These are phyloP conservation scores for Cydia fagiglandana DNA, from an alignment of 1,140 invertebrate genomes.

Conservation along the genomic window DNA sequence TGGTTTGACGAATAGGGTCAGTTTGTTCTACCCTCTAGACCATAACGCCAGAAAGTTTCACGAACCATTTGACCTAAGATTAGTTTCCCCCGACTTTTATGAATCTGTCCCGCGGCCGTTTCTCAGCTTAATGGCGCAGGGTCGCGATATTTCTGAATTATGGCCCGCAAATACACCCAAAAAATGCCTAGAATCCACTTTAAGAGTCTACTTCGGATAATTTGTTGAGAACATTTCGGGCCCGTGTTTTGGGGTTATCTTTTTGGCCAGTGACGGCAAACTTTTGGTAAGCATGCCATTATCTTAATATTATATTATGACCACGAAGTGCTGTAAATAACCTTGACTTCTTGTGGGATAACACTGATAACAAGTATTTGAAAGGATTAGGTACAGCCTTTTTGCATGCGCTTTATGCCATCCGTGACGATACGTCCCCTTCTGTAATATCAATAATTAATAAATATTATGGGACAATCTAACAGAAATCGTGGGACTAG, in stretches of 20 bases:
- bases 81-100: constrained; percentile 37
- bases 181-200: constrained; percentile 39
- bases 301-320: neutral
- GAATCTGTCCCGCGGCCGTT: constrained; percentile 40
- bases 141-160: constrained; percentile 41
- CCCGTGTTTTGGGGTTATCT: constrained; percentile 5
- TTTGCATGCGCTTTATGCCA: too few relatives aligned
- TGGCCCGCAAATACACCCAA: constrained; percentile 41
- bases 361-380: too few relatives aligned
- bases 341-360: too few relatives aligned
- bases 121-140: constrained; percentile 41
- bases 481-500: too few relatives aligned
- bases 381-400: too few relatives aligned
- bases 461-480: too few relatives aligned
- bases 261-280: neutral
- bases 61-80: constrained; percentile 12
- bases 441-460: too few relatives aligned
- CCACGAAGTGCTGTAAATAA: too few relatives aligned
- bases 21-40: neutral
- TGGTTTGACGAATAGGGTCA: neutral
- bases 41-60: constrained; percentile 1
- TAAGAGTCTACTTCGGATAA: constrained; percentile 15
- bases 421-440: too few relatives aligned
- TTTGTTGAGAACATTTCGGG: constrained; percentile 11
- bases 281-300: neutral